Evolutionary conservation across 2,113 vertebrate genomes (phyloP), one percentile per base, ranked within the genome.

Genomic region (Rhodinocichla rosea): DNA sequence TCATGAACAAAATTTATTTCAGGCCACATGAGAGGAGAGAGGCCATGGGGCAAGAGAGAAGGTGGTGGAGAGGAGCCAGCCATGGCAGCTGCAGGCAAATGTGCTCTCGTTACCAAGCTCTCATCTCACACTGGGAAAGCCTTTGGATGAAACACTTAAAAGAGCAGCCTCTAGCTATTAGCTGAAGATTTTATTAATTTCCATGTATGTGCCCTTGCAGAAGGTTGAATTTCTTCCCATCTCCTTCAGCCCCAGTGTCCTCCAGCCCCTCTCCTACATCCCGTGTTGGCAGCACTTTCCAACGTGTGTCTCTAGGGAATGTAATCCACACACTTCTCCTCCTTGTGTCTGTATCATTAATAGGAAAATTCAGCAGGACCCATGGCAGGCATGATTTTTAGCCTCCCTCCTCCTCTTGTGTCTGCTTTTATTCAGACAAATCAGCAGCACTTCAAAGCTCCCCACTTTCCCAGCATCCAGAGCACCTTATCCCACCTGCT

Each of bases 151-250:
- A 89, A 71, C 49, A 42, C 70, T 92, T 93, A 64, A 71, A 94
- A 68, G 70, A 88, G 63, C 80, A 91, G 80, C 83, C 92, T 91
- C 42, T 27, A 77, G 93, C 87, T 92, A 42, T 91, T 77, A 83
- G 83, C 87, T 94, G 64, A 86, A 83, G 83, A 62, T 92, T 83
- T 94, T 92, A 81, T 81, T 91, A 77, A 91, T 94, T 83, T 87
- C 89, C 47, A 74, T 87, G 64, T 53, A 23, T 30, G 63, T 70
- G 69, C 59, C 94, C 83, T 89, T 83, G 89, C 55, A 89, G 77
- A 95, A 94, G 87, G 87, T 57, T 92, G 91, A 65, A 89, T 87
- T 89, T 93, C 57, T 90, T 68, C 68, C 89, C 37, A 4, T 13
- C 44, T 93, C 70, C 79, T 90, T 85, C 89, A 85, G 79, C 35